Evolutionary conservation across 2,888 invertebrate species (phyloP), one percentile per base, ranked within the genome.

Genomic region (Pogonocherus hispidulus): DNA sequence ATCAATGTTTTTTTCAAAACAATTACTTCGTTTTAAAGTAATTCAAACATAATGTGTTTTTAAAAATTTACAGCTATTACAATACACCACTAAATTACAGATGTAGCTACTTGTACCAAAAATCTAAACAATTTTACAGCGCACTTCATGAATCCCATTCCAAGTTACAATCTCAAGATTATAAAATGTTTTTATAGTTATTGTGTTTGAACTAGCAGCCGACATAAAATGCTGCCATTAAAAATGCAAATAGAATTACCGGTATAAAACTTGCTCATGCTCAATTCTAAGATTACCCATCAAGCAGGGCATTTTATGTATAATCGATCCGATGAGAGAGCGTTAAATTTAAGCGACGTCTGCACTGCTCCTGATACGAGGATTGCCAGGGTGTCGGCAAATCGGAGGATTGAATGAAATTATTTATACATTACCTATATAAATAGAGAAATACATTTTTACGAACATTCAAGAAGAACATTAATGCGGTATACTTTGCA

Each of bases 211-310:
- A 46, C 46, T 46, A 22, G 22, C 23, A 14, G 27, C 44, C 46
- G 16, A 44, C 44, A 46, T 57, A 57, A 57, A 57, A 44, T 22
- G 46, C 56, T 8, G 19, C 23, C 57, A 22, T 46, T 57, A 46
- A 57, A 57, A 57, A 57, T 46, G 44, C 27, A 57, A 57, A 57
- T 57, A 57, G 14, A 44, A 57, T 57, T 44, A 57, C 57, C 37
- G 27, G 27, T 35, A 44, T 57, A 44, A 57, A 57, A 57, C 44
- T 41, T 57, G 57, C 18, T 44, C 57, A 23, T 20, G 57, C 57
- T 46, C 46, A 14, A 57, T 57, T 57, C 18, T 57, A 57, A 57
- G 44, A 57, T 57, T 57, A 57, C 57, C 57, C 57, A 57, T 57
- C 57, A 57, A 22, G 46, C 57, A 44, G n/a, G 41, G 20, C 22